Evolutionary conservation across 2,797 vertebrate genomes (phyloP), one percentile per base, ranked within the genome.

Genomic region (Holocentrus rufus): DNA sequence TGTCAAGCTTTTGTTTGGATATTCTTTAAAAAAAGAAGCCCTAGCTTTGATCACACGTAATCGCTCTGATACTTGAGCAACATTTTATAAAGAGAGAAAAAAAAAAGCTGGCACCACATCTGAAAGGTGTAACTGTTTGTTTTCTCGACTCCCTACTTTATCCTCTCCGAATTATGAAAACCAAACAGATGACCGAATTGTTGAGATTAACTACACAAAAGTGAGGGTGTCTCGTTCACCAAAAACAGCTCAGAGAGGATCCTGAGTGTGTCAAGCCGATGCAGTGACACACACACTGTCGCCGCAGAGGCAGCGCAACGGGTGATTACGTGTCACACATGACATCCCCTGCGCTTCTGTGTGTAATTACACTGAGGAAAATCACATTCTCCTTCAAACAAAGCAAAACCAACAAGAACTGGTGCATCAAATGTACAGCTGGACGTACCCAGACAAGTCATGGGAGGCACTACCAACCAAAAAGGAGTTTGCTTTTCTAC

Each of bases 41-140:
- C 31, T 0, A 27, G 66, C 85, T 94, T 93, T 93, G 90, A 94
- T 92, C 90, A 78, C 23, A 27, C 8, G 62, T 57, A 85, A 89
- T 79, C 68, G 66, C 81, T 54, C 65, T 56, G 65, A 82, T 65
- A 53, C 42, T 39, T 59, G 65, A 67, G 73, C 42, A 4, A 23
- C 22, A 15, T 14, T 27, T 27, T 27, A 27, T 27, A 27, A 27
- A 25, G 44, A 22, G 42, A 50, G 9, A 13, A 56, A 90, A 87
- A 89, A 86, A 65, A 75, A 78, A 53, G 79, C 20, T 95, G 94
- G 93, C 94, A 92, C 46, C 72, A 89, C 87, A 95, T 96, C 93
- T 94, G 91, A 94, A 61, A 77, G 63, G 53, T n/a, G 10, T 69
- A 30, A 53, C 68, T 75, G 87, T 71, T 74, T 77, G 25, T 89